Evolutionary conservation across 2,113 vertebrate species (phyloP), one percentile per base, ranked within the genome.

Genomic region (Psittacus erithacus): DNA sequence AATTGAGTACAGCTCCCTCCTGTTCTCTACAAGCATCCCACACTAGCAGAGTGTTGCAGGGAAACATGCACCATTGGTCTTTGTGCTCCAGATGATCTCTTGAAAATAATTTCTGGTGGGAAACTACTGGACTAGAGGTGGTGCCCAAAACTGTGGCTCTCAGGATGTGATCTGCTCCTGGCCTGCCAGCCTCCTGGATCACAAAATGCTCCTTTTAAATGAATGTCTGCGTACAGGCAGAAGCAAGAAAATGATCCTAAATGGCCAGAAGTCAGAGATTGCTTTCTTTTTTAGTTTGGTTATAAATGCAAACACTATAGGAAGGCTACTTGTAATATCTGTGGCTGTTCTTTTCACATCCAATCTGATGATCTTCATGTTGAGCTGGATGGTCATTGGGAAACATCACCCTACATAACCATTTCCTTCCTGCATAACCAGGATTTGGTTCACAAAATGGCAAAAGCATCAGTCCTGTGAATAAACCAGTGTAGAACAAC

Each of bases 31-130:
- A 50, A 65, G 44, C 13, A 62, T 23, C 38, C 13, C 35, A 12
- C 1, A 3, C 10, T 23, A 52, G 50, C 41, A 73, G 11, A 17
- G 28, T 14, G 25, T 57, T 78, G 31, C 0, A 6, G 49, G 59
- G 53, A 70, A 69, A 62, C 17, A 18, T 0, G 0, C 22, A 38
- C 0, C 0, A 13, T 11, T 60, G 22, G 5, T 35, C 67, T 53
- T 68, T n/a, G 11, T 50, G 25, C 17, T 57, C 24, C 47, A 49
- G 18, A 35, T 22, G 27, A 4, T 8, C 46, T 7, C 35, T 57
- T 50, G 15, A 84, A 68, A 87, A 7, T 11, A 11, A 31, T 53
- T 73, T 22, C 65, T 46, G 10, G 11, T 16, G 63, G 27, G 25
- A 17, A 82, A 85, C 27, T 43, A 39, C 55, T 64, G 44, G 78